phyloP scores from a whole-genome alignment of 1,140 invertebrate genomes.

The Drosophila kohkoa region DNA sequence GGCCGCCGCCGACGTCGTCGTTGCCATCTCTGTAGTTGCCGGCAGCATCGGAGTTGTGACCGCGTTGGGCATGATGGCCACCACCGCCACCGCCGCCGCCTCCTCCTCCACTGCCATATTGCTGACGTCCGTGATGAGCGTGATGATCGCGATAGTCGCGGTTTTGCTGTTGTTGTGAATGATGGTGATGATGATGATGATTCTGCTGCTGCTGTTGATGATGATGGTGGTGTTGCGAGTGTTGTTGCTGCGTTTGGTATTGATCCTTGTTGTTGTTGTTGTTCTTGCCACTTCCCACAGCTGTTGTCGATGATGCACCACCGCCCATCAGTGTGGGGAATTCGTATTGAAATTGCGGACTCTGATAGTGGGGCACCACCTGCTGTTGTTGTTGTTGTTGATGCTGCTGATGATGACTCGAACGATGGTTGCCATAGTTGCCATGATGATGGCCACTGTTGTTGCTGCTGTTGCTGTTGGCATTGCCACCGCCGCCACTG shows the following conservation, averaged over 20 bases:
- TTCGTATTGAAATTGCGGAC: constrained; percentile 92
- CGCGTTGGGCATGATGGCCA: constrained; percentile 60
- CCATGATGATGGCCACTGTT: constrained; percentile 43
- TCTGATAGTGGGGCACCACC: constrained; percentile 83
- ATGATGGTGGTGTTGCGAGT: constrained; percentile 60
- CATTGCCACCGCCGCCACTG: constrained; percentile 44
- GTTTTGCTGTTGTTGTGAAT: constrained; percentile 63
- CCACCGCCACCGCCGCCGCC: constrained; percentile 14
- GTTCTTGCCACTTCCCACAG: constrained; percentile 40
- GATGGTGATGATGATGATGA: constrained; percentile 60
- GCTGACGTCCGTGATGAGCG: constrained; percentile 54
- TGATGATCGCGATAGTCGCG: constrained; percentile 75
- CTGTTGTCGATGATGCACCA: constrained; percentile 63
- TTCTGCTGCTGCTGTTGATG: constrained; percentile 64
- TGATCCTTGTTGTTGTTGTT: constrained; percentile 48
- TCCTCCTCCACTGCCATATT: constrained; percentile 51
- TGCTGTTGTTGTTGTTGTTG: constrained; percentile 44
- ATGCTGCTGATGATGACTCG: constrained; percentile 35
- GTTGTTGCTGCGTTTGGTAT: constrained; percentile 66
- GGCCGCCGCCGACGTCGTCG: constrained; percentile 64
- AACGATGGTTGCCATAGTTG: constrained; percentile 39
- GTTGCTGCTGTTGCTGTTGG: no score
- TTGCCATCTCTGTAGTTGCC: constrained; percentile 71
- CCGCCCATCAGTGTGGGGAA: constrained; percentile 89
- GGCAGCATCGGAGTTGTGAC: constrained; percentile 41